These are phyloP conservation scores for Lutjanus argentimaculatus DNA, from an alignment of 2,797 vertebrate species.

Conservation along the genomic window DNA sequence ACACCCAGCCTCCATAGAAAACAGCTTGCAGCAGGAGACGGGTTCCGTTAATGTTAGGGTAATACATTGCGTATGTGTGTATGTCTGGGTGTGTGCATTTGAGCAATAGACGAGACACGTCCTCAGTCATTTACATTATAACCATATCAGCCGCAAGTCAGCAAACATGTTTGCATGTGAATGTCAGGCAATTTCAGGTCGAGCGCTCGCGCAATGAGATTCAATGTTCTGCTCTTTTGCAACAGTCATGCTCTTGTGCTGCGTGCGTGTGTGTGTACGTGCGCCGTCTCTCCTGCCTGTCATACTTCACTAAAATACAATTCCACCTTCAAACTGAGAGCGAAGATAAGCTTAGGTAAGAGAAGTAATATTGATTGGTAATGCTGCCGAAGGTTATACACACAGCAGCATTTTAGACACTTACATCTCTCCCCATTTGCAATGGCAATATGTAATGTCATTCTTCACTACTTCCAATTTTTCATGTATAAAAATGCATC, in stretches of 20 bases:
- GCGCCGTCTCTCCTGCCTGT: slow-evolving; percentile 22
- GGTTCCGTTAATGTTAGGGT: background rate
- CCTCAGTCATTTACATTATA: slow-evolving; percentile 59
- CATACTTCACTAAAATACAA: slow-evolving; percentile 60
- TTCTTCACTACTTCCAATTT: slow-evolving; percentile 58
- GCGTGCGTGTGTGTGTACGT: background rate
- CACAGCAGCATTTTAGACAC: slow-evolving; percentile 57
- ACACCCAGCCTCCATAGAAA: slow-evolving; percentile 6
- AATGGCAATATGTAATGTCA: slow-evolving; percentile 61
- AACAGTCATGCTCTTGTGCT: slow-evolving; percentile 37
- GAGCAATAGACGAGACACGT: background rate
- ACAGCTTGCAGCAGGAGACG: slow-evolving; percentile 13
- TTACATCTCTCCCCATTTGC: slow-evolving; percentile 58
- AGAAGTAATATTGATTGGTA: slow-evolving; percentile 71
- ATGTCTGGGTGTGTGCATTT: background rate
- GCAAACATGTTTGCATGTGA: slow-evolving; percentile 66
- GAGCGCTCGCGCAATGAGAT: slow-evolving; percentile 60
- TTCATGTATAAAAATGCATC: slow-evolving; percentile 38
- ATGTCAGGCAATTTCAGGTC: slow-evolving; percentile 70
- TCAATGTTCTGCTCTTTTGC: slow-evolving; percentile 57
- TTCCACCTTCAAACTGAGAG: slow-evolving; percentile 65
- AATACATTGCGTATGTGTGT: slow-evolving; percentile 3
- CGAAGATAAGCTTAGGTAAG: slow-evolving; percentile 62
- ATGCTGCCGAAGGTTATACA: slow-evolving; percentile 60
- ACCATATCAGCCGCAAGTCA: slow-evolving; percentile 56